Base-by-base conservation (phyloP, 2,113 vertebrate genomes). In the Pituophis catenifer region DNA sequence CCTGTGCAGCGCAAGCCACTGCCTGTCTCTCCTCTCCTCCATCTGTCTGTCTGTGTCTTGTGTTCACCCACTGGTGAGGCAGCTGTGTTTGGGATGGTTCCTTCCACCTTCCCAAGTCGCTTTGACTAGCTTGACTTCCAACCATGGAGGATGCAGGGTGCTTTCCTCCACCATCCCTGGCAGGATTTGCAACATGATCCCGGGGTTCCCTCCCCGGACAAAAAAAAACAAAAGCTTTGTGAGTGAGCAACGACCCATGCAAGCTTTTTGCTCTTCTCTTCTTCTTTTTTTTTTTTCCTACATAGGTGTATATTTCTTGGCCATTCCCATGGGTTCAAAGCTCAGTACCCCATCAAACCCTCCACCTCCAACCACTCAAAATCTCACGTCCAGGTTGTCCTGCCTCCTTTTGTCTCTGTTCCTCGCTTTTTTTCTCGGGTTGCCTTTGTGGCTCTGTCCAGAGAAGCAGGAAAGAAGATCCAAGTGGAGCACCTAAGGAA, bases 101-200 rank as follows among this genome's bases (percentile, higher is more conserved):
- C 33, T 58, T 9, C 15, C 70, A 23, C 6, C 26, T 54, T 57
- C 88, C 33, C 75, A 10, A 12, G 38, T 86, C 24, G 88, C 93
- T 92, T 86, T 53, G 21, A 89, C 91, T 87, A 89, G 75, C 93
- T 92, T 2, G 88, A 90, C 75, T 86, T 57, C 75, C 21, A 81
- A 21, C 17, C 75, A 81, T 9, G 75, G 15, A 81, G 75, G 75
- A 19, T 19, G 19, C n/a, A 21, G 70, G 70, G 33, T 8, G 7
- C 17, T 38, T 21, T 38, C 33, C 33, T 38, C 70, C 33, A 81
- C 33, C 75, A 15, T 50, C 48, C 48, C 17, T 9, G 19, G 17
- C 75, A 81, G 75, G 75, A 44, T 90, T 57, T 0, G 50, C n/a
- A 1, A 13, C 5, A 50, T n/a, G 3, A 7, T 75, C 21, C 5